These are phyloP conservation scores for Ophion costatus DNA, from an alignment of 2,888 invertebrate species.

Conservation along the genomic window DNA sequence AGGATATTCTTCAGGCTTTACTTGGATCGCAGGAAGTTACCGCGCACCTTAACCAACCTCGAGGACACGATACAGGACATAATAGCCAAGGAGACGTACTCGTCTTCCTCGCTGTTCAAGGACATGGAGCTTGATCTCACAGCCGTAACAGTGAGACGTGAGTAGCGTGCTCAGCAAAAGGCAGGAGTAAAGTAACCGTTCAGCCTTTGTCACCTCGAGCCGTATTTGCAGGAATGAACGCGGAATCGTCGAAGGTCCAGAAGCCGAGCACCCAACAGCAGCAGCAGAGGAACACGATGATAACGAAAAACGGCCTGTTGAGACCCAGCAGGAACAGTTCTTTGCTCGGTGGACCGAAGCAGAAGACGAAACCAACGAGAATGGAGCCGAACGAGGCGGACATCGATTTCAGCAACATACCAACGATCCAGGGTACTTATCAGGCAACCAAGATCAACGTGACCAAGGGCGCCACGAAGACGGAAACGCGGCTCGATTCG, in stretches of 20 bases:
- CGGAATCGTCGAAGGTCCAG: conserved; percentile 70
- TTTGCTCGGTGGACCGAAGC: conserved; percentile 75
- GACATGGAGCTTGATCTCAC: conserved; percentile 90
- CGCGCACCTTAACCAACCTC: conserved; percentile 90
- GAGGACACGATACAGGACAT: conserved; percentile 91
- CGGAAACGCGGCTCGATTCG: conserved; percentile 60
- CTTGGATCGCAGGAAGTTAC: conserved; percentile 92
- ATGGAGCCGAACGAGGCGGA: conserved; percentile 77
- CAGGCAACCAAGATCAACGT: conserved; percentile 79
- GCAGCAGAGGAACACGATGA: conserved; percentile 79
- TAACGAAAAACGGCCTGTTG: conserved; percentile 80
- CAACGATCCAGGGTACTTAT: conserved; percentile 81
- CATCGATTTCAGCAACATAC: conserved; percentile 80
- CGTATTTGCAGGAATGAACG: conserved; percentile 74
- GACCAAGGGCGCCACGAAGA: conserved; percentile 54
- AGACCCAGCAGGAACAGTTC: conserved; percentile 78
- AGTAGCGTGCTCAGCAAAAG: conserved; percentile 74
- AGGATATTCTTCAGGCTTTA: conserved; percentile 91
- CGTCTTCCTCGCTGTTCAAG: conserved; percentile 89
- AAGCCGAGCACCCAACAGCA: conserved; percentile 72
- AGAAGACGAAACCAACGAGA: conserved; percentile 72
- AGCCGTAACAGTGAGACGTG: conserved; percentile 89
- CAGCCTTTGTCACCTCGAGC: background rate
- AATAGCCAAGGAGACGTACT: conserved; percentile 89
- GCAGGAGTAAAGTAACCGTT: background rate